Conservation (phyloP, 2,888 invertebrate genomes). For the Copidosoma aretas region DNA sequence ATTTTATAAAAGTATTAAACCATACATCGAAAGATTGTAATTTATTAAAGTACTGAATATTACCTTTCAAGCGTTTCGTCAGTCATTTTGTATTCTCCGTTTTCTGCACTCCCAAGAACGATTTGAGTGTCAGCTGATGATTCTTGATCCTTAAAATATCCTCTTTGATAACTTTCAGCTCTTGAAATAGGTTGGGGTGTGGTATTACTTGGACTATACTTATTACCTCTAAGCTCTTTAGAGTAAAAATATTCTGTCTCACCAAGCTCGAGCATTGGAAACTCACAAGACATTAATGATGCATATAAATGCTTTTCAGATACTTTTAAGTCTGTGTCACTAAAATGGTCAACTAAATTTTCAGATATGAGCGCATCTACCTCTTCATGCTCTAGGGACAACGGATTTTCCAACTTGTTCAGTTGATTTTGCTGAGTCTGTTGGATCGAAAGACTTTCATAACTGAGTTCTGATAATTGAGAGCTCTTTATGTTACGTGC, state of each 20-base stretch:
- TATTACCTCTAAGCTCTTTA: slow-evolving; percentile 45
- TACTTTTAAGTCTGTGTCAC: slow-evolving; percentile 54
- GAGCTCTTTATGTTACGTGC: slow-evolving; percentile 56
- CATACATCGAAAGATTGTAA: background rate
- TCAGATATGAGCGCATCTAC: slow-evolving; percentile 58
- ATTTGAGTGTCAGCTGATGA: slow-evolving; percentile 61
- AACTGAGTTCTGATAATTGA: slow-evolving; percentile 47
- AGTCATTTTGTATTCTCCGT: slow-evolving; percentile 58
- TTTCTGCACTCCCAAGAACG: slow-evolving; percentile 50
- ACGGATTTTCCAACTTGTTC: slow-evolving; percentile 45
- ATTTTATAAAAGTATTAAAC: too few relatives aligned
- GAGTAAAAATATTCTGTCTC: slow-evolving; percentile 55
- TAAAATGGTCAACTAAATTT: slow-evolving; percentile 52
- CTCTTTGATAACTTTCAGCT: slow-evolving; percentile 59
- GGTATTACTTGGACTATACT: slow-evolving; percentile 51
- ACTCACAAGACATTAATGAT: slow-evolving; percentile 41
- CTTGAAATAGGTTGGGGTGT: slow-evolving; percentile 57
- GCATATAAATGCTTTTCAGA: slow-evolving; percentile 45
- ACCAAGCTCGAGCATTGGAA: slow-evolving; percentile 47
- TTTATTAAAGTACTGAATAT: slow-evolving; percentile 9
- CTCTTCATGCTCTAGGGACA: slow-evolving; percentile 55
- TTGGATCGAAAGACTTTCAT: slow-evolving; percentile 51
- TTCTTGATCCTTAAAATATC: slow-evolving; percentile 64
- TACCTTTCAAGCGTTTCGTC: slow-evolving; percentile 60
- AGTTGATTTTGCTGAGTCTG: slow-evolving; percentile 45